phyloP scores from a whole-genome alignment of 1,140 invertebrate species.

The Ganaspis sp. region DNA sequence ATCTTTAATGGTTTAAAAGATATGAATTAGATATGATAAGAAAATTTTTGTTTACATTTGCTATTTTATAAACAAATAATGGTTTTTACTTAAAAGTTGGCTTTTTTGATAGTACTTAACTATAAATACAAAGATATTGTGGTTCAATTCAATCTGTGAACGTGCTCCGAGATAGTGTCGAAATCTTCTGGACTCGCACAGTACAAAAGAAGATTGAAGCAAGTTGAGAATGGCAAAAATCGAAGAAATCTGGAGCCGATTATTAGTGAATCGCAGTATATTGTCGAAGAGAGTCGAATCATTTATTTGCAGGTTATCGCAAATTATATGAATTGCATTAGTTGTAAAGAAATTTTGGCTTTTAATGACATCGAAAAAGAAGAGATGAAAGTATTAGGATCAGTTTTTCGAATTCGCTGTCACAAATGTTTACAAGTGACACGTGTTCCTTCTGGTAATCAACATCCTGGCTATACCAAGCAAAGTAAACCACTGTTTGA shows the following conservation, averaged over 20 bases:
- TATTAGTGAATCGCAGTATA: neutral
- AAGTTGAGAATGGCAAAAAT: neutral
- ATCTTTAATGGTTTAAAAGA: too few relatives aligned
- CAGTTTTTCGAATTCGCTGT: constrained; percentile 8
- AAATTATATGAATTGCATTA: neutral
- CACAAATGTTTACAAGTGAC: neutral
- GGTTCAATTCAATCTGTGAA: too few relatives aligned
- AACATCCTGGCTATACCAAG: neutral
- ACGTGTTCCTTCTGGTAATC: neutral
- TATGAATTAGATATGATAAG: too few relatives aligned
- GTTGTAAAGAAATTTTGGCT: neutral
- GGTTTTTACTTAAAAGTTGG: too few relatives aligned
- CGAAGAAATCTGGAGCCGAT: neutral
- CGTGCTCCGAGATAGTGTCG: too few relatives aligned
- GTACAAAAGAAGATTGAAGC: neutral
- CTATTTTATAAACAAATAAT: too few relatives aligned
- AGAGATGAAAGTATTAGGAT: constrained; percentile 3
- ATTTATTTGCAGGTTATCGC: constrained; percentile 20
- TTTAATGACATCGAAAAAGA: constrained; percentile 10
- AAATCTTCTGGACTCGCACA: too few relatives aligned
- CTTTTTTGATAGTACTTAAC: too few relatives aligned
- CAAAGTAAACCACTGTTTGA: constrained; percentile 5
- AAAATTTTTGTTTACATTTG: too few relatives aligned
- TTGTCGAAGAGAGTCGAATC: constrained; percentile 2
- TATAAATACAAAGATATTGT: too few relatives aligned